Evolutionary conservation across 2,888 invertebrate genomes (phyloP).

Genomic region (Masnerella sp.): DNA sequence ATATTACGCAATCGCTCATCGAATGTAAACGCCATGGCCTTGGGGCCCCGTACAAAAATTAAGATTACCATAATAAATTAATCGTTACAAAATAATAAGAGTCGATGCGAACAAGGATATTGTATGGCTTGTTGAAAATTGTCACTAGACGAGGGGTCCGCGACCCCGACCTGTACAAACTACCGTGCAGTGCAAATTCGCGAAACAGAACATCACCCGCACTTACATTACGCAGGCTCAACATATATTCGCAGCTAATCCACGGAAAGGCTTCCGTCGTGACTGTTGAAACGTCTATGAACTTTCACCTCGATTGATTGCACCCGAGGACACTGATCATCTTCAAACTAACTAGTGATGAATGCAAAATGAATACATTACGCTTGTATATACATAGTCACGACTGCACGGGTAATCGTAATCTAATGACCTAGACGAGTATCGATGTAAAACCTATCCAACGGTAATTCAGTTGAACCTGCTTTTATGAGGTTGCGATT

Average conservation of each 20-base stretch:
- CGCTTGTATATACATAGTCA: constrained; percentile 58
- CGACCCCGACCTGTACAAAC: constrained; percentile 26
- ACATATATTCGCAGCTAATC: constrained; percentile 54
- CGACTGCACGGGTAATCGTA: constrained; percentile 60
- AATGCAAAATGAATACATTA: constrained; percentile 53
- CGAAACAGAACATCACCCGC: constrained; percentile 39
- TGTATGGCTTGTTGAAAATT: constrained; percentile 68
- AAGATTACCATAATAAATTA: constrained; percentile 68
- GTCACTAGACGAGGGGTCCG: constrained; percentile 37
- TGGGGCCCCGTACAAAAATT: constrained; percentile 53
- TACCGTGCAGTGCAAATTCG: constrained; percentile 28
- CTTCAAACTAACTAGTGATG: constrained; percentile 55
- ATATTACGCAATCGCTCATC: constrained; percentile 59
- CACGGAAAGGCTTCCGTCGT: constrained; percentile 51
- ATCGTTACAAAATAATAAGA: constrained; percentile 62
- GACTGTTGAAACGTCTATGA: constrained; percentile 65
- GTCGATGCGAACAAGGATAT: constrained; percentile 62
- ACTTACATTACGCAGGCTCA: constrained; percentile 42
- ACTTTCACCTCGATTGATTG: constrained; percentile 70
- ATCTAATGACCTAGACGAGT: constrained; percentile 70
- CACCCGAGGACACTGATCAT: constrained; percentile 60
- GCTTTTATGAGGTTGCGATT: constrained; percentile 43
- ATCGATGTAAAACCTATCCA: constrained; percentile 58
- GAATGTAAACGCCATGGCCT: constrained; percentile 57
- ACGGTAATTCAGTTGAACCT: constrained; percentile 45